A percentile compares a stretch with the other conserved stretches of the same genome.
Conservation (phyloP, 2,888 invertebrate genomes). For the Pinctada fucata region DNA sequence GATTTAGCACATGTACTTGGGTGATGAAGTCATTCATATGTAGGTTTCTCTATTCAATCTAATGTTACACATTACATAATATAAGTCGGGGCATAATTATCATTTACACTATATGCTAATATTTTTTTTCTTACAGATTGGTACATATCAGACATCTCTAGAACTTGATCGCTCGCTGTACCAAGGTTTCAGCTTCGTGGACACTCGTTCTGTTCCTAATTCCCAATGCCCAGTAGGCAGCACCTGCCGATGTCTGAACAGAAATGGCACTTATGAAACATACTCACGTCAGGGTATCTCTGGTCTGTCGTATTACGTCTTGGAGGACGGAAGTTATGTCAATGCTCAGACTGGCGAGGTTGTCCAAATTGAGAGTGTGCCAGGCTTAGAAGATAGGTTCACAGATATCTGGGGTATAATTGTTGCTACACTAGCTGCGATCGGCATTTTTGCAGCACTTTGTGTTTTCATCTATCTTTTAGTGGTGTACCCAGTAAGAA, state of each 20-base stretch:
- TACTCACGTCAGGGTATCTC: slow-evolving; percentile 42
- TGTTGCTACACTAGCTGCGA: slow-evolving; percentile 70
- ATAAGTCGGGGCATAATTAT: no score
- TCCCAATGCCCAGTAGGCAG: slow-evolving; percentile 64
- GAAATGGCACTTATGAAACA: slow-evolving; percentile 34
- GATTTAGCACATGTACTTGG: no score
- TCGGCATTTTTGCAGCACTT: slow-evolving; percentile 75
- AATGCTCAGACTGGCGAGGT: slow-evolving; percentile 60
- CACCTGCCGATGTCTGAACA: slow-evolving; percentile 57
- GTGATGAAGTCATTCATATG: no score
- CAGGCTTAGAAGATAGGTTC: slow-evolving; percentile 62
- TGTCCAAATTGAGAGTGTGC: slow-evolving; percentile 54
- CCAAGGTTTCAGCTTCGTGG: slow-evolving; percentile 54
- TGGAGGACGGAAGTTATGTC: slow-evolving; percentile 64
- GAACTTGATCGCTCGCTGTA: slow-evolving; percentile 49
- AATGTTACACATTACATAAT: no score
- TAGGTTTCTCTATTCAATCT: no score
- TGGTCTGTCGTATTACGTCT: slow-evolving; percentile 46
- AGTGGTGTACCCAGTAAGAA: slow-evolving; percentile 75
- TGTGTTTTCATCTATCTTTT: slow-evolving; percentile 76
- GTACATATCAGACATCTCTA: slow-evolving; percentile 59
- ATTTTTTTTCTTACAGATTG: slow-evolving; percentile 60
- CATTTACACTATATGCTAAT: no score
- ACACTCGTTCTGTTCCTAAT: slow-evolving; percentile 49
- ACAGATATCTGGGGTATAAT: slow-evolving; percentile 75